These are phyloP conservation scores for Latrodectus geometricus DNA, from an alignment of 1,140 invertebrate genomes.

Conservation along the genomic window DNA sequence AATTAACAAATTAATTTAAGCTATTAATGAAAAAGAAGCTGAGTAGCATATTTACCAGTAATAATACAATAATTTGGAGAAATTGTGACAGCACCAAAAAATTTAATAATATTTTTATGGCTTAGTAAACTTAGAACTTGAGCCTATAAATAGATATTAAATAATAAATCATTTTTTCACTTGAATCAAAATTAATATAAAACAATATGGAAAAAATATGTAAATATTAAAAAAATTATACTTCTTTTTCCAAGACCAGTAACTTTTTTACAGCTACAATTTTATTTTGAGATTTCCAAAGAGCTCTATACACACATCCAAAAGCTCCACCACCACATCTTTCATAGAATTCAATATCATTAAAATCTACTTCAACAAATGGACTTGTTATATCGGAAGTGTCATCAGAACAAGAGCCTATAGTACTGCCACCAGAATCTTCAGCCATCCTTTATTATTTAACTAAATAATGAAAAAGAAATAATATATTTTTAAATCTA, in stretches of 20 bases:
- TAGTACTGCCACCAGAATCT: constrained; percentile 53
- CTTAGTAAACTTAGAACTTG: constrained; percentile 70
- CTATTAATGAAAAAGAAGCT: too few relatives aligned
- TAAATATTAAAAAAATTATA: constrained; percentile 57
- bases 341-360: constrained; percentile 70
- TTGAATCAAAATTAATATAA: neutral
- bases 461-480: constrained; percentile 11
- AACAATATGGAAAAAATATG: neutral
- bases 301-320: constrained; percentile 70
- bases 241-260: constrained; percentile 70
- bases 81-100: constrained; percentile 70
- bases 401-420: constrained; percentile 10
- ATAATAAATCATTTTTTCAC: neutral
- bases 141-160: constrained; percentile 66
- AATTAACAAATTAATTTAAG: too few relatives aligned
- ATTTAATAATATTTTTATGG: constrained; percentile 71
- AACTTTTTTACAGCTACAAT: constrained; percentile 71
- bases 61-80: constrained; percentile 70
- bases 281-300: constrained; percentile 69
- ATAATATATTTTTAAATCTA: too few relatives aligned
- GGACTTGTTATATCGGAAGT: constrained; percentile 44
- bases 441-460: constrained; percentile 41
- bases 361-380: constrained; percentile 67
- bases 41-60: constrained; percentile 66
- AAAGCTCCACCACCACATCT: constrained; percentile 70